These are phyloP conservation scores for Lacerta bilineata DNA, from an alignment of 2,797 vertebrate genomes.

Conservation along the genomic window DNA sequence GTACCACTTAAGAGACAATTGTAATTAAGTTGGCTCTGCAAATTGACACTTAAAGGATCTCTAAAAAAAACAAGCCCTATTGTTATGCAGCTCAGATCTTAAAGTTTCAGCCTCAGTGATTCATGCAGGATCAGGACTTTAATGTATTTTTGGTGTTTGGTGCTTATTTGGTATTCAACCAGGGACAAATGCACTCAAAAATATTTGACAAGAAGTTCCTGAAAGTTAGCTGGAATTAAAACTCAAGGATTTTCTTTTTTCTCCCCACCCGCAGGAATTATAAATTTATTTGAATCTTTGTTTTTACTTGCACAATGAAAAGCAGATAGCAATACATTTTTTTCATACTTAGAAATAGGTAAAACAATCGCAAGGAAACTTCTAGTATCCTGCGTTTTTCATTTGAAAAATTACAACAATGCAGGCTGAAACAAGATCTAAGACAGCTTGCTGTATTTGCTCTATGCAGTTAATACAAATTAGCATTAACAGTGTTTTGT, in stretches of 20 bases:
- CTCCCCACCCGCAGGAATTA: neutral
- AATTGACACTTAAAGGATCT: neutral
- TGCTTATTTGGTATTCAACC: neutral
- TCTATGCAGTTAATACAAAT: slow-evolving; percentile 1
- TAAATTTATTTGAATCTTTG: neutral
- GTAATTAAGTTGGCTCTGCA: neutral
- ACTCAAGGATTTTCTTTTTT: neutral
- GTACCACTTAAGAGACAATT: neutral
- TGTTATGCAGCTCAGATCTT: neutral
- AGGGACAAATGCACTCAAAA: too few species aligned
- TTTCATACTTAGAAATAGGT: neutral
- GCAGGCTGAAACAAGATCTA: neutral
- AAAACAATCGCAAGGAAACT: neutral
- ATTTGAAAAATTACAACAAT: slow-evolving; percentile 11
- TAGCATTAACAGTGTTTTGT: slow-evolving; percentile 16
- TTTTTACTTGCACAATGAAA: neutral
- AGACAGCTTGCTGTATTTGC: neutral
- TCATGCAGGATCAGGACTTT: neutral
- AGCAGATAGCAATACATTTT: neutral
- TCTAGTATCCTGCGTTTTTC: neutral
- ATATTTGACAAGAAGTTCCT: neutral
- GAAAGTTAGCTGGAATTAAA: neutral
- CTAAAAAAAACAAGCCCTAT: too few species aligned
- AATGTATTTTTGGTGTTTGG: neutral
- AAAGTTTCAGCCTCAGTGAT: neutral